These are phyloP conservation scores for Hemicordylus capensis DNA, from an alignment of 2,113 vertebrate genomes.

Conservation along the genomic window DNA sequence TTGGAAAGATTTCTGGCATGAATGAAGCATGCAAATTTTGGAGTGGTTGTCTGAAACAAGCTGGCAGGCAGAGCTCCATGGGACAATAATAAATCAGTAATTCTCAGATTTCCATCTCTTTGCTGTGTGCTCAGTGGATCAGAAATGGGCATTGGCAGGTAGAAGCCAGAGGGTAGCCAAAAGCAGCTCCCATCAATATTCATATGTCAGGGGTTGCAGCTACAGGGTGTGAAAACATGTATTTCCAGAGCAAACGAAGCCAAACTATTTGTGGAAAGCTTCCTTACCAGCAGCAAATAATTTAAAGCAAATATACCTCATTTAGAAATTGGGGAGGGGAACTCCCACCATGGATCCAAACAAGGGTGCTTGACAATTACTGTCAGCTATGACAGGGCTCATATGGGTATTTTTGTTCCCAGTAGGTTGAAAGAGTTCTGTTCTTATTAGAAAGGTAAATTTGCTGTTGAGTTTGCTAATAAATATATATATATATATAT, in stretches of 20 bases:
- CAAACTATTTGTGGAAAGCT: not conserved
- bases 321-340: not conserved
- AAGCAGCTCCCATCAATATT: constrained; percentile 10
- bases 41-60: not conserved
- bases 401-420: not conserved
- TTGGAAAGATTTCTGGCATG: constrained; percentile 8
- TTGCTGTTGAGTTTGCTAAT: constrained; percentile 25
- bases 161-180: constrained; percentile 18
- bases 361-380: not conserved
- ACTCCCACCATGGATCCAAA: not conserved
- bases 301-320: constrained; percentile 29
- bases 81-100: not conserved
- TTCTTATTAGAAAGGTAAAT: constrained; percentile 22
- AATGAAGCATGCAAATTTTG: constrained; percentile 18
- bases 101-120: not conserved
- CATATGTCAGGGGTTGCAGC: constrained; percentile 3
- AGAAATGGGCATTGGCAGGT: constrained; percentile 32
- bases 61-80: not conserved
- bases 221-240: constrained; percentile 4
- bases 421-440: not conserved
- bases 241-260: constrained; percentile 5
- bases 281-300: not conserved
- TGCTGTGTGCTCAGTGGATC: constrained; percentile 1
- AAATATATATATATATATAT: not conserved
- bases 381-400: not conserved